Conservation (phyloP, 2,797 vertebrate species). For the Ambastaia sidthimunki region DNA sequence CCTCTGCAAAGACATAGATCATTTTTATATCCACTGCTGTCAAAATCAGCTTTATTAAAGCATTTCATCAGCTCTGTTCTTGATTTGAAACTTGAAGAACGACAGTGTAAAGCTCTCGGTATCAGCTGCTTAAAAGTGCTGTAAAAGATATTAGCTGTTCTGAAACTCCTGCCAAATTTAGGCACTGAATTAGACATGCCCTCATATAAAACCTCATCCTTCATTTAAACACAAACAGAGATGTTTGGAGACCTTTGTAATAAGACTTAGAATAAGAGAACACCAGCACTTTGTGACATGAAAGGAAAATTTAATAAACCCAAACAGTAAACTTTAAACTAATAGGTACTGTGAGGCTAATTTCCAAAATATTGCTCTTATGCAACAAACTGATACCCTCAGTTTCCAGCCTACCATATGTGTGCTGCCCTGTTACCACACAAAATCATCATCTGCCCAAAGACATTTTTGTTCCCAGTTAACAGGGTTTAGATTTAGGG, state of each 20-base stretch:
- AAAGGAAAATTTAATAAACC: neutral
- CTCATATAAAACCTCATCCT: neutral
- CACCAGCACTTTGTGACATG: neutral
- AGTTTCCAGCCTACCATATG: no score
- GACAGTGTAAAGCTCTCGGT: slow-evolving; percentile 13
- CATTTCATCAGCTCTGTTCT: slow-evolving; percentile 34
- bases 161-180: neutral
- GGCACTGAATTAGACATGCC: neutral
- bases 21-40: slow-evolving; percentile 31
- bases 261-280: neutral
- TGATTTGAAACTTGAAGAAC: slow-evolving; percentile 44
- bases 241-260: neutral
- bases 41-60: slow-evolving; percentile 39
- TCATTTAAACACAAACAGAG: neutral
- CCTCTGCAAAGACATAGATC: slow-evolving; percentile 20
- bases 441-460: no score
- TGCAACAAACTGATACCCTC: no score
- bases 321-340: neutral
- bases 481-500: no score
- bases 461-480: no score
- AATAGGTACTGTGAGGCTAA: neutral
- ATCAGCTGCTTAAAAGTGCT: slow-evolving; percentile 12
- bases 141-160: neutral
- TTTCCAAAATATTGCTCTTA: no score
- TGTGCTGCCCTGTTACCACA: no score